Percentiles rank a stretch among this genome's conserved stretches.
phyloP scores from a whole-genome alignment of 2,797 vertebrate genomes.

The Delichon dasypus region DNA sequence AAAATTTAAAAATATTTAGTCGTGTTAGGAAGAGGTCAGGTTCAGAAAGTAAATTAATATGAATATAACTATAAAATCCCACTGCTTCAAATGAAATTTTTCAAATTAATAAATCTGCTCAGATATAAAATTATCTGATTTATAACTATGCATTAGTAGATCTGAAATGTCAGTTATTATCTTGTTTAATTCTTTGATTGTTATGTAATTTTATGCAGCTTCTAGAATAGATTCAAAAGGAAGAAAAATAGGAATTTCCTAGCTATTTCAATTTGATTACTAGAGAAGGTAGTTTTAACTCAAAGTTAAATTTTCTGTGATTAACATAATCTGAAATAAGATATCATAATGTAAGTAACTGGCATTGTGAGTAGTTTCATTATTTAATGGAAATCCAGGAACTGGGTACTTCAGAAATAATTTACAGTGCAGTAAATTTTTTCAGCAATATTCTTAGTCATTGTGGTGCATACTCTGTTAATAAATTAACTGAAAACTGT shows the following conservation, averaged over 20 bases:
- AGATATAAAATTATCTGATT: conserved; percentile 68
- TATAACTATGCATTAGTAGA: conserved; percentile 58
- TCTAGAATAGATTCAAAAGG: conserved; percentile 38
- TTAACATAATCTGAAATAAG: conserved; percentile 30
- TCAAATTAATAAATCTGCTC: conserved; percentile 63
- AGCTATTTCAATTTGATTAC: conserved; percentile 14
- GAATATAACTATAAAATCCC: conserved; percentile 65
- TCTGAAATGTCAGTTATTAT: conserved; percentile 69
- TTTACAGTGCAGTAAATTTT: background rate
- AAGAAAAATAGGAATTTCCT: conserved; percentile 28
- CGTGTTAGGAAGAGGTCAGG: conserved; percentile 9
- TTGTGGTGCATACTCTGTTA: background rate
- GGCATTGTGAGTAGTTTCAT: background rate
- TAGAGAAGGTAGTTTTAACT: background rate
- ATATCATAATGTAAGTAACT: background rate
- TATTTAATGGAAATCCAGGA: conserved; percentile 3
- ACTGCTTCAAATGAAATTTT: conserved; percentile 49
- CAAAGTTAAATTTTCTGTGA: background rate
- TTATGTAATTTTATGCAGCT: conserved; percentile 57
- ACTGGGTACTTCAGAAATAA: background rate
- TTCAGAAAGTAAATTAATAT: conserved; percentile 57
- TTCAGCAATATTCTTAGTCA: background rate
- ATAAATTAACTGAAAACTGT: background rate
- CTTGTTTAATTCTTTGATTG: conserved; percentile 59
- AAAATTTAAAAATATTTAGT: background rate